Conservation (phyloP, 2,113 vertebrate species). For the Anhinga rufa region DNA sequence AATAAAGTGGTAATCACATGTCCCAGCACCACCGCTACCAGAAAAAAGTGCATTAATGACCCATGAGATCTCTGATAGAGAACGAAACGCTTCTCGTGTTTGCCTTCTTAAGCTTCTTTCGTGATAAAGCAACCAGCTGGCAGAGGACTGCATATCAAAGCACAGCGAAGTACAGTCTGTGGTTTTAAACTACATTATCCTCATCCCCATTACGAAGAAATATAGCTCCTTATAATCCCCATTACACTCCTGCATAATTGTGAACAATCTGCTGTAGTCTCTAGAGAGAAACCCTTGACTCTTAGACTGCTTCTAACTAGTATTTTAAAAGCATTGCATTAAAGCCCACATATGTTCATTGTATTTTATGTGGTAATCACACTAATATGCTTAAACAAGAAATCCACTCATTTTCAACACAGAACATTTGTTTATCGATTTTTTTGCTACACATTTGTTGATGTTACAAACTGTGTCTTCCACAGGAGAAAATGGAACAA, state of each 20-base stretch:
- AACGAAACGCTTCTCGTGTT: accelerated
- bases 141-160: neutral
- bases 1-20: neutral
- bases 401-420: neutral
- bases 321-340: neutral
- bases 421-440: neutral
- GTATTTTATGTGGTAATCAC: neutral
- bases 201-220: neutral
- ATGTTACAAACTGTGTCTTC: neutral
- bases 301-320: neutral
- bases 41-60: accelerated
- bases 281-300: neutral
- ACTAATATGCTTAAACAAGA: neutral
- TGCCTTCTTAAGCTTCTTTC: neutral
- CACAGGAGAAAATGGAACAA: neutral
- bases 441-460: neutral
- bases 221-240: neutral
- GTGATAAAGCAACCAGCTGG: neutral
- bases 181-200: neutral
- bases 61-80: neutral
- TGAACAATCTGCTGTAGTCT: neutral
- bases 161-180: neutral
- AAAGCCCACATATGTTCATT: neutral
- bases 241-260: neutral
- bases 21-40: neutral